A percentile compares a stretch with the other conserved stretches of the same genome.
Evolutionary conservation across 2,888 invertebrate species (phyloP).

Genomic region (Drosophila testacea): DNA sequence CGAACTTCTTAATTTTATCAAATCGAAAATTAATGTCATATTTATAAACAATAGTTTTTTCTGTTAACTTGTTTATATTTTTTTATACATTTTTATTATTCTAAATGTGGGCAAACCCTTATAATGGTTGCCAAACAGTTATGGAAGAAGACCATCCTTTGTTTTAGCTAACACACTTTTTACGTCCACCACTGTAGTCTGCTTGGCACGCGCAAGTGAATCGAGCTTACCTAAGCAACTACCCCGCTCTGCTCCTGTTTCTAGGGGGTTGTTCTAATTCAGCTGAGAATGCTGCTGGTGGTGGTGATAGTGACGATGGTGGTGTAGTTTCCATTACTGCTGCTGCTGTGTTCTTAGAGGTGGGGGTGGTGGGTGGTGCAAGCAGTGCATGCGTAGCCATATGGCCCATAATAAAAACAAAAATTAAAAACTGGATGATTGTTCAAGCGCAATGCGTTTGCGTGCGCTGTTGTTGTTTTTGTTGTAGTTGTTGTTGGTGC

Average conservation of each 20-base stretch:
- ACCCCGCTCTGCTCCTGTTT: conserved; percentile 19
- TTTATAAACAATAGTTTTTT: no score
- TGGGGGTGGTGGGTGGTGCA: conserved; percentile 59
- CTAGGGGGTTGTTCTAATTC: conserved; percentile 25
- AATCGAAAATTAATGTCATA: no score
- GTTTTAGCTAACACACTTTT: neutral
- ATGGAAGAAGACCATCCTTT: no score
- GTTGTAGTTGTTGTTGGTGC: conserved; percentile 13
- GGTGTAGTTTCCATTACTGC: conserved; percentile 1
- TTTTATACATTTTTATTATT: no score
- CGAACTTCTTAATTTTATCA: no score
- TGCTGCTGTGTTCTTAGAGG: conserved; percentile 4
- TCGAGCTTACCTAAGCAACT: conserved; percentile 52
- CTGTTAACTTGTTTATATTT: no score
- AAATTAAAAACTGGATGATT: conserved; percentile 10
- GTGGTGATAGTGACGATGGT: conserved; percentile 4
- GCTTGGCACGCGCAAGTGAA: conserved; percentile 70
- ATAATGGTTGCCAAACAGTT: no score
- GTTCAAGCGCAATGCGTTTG: conserved; percentile 56
- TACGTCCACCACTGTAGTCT: conserved; percentile 46
- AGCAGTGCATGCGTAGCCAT: conserved; percentile 74
- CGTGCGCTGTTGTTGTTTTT: conserved; percentile 50
- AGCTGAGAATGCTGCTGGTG: conserved; percentile 23
- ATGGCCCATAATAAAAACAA: conserved; percentile 22
- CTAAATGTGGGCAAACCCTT: no score